Percentiles rank a stretch among this genome's conserved stretches.
These are phyloP conservation scores for Holothuria leucospilota DNA, from an alignment of 53 echinoderm and acorn worm species.

Conservation along the genomic window DNA sequence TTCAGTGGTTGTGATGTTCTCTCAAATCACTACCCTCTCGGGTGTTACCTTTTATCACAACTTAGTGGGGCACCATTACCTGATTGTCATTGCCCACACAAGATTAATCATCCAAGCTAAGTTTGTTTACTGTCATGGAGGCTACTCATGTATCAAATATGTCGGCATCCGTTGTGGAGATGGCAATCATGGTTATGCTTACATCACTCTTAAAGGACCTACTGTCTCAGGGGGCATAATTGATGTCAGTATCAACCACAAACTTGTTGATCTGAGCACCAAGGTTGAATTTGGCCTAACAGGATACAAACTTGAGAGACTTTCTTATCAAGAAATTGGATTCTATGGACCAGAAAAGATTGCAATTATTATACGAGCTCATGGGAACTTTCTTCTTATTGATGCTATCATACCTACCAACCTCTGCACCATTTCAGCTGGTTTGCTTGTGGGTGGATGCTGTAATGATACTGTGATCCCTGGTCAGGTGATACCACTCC, in stretches of 20 bases:
- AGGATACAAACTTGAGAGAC: constrained; percentile 71
- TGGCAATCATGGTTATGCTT: constrained; percentile 59
- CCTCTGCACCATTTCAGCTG: constrained; percentile 73
- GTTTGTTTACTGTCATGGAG: constrained; percentile 74
- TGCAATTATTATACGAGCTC: constrained; percentile 66
- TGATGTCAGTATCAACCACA: constrained; percentile 65
- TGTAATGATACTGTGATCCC: constrained; percentile 51
- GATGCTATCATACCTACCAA: constrained; percentile 63
- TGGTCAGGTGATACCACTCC: not conserved
- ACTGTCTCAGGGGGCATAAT: constrained; percentile 46
- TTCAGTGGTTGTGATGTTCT: constrained; percentile 65
- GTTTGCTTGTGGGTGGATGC: constrained; percentile 82
- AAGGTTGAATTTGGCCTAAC: constrained; percentile 71
- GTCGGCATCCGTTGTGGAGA: constrained; percentile 83
- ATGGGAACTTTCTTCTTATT: constrained; percentile 71
- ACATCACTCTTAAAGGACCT: constrained; percentile 70
- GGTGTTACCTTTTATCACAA: constrained; percentile 75
- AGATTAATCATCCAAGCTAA: constrained; percentile 79
- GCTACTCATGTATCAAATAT: constrained; percentile 81
- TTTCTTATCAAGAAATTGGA: constrained; percentile 80
- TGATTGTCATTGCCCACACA: constrained; percentile 62
- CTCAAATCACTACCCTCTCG: constrained; percentile 79
- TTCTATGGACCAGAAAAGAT: constrained; percentile 78
- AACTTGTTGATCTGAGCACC: constrained; percentile 54
- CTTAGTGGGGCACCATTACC: constrained; percentile 76